Conservation (phyloP, 2,113 vertebrate species). For the Albula glossodonta region DNA sequence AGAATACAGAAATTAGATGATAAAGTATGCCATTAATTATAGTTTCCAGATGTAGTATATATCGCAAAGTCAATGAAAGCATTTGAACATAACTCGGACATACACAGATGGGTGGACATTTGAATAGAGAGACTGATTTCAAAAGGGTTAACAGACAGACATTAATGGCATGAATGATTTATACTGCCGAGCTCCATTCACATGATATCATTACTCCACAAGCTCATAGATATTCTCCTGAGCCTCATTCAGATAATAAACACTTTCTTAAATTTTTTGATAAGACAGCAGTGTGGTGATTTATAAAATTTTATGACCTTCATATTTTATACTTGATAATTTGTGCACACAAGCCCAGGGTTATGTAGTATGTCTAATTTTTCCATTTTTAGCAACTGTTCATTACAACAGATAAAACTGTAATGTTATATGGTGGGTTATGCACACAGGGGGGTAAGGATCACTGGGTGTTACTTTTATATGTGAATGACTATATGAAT, state of each 20-base stretch:
- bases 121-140: conserved; percentile 88
- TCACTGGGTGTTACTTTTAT: neutral
- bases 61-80: conserved; percentile 92
- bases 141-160: conserved; percentile 92
- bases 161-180: conserved; percentile 98
- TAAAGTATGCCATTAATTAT: conserved; percentile 97
- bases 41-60: conserved; percentile 91
- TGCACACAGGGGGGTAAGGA: neutral
- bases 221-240: conserved; percentile 77
- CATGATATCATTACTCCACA: conserved; percentile 92
- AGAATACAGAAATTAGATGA: conserved; percentile 87
- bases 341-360: neutral
- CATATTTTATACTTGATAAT: neutral
- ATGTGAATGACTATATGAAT: neutral
- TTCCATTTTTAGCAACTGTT: neutral
- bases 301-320: neutral
- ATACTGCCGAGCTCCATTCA: conserved; percentile 84
- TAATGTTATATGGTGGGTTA: neutral
- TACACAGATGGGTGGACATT: conserved; percentile 95
- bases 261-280: neutral
- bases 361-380: neutral
- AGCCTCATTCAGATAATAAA: neutral
- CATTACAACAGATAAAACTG: neutral
- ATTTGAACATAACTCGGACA: conserved; percentile 88
- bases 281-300: neutral